Evolutionary conservation across 2,797 vertebrate species (phyloP).

Genomic region (Morus bassanus): DNA sequence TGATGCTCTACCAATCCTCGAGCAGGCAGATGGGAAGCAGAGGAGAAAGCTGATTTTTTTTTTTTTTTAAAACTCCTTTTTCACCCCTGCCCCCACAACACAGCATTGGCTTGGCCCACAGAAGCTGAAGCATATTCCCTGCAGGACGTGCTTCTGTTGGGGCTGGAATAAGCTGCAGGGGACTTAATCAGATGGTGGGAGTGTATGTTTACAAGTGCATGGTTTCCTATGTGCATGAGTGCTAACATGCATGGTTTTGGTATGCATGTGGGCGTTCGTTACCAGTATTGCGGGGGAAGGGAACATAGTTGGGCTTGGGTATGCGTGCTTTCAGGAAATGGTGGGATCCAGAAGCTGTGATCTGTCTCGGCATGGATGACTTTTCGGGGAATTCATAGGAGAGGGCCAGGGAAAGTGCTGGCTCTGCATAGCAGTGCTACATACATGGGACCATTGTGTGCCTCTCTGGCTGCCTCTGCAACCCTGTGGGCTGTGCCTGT

Average conservation of each 20-base stretch:
- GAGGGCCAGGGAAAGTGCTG: background rate
- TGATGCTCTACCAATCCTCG: background rate
- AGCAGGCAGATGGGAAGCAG: background rate
- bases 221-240: conserved; percentile 55
- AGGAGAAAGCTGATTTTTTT: background rate
- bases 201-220: conserved; percentile 48
- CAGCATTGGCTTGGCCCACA: background rate
- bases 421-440: background rate
- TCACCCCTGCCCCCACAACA: background rate
- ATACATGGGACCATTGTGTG: background rate
- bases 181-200: background rate
- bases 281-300: background rate
- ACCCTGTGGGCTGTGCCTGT: background rate
- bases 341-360: background rate
- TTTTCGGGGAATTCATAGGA: background rate
- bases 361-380: background rate
- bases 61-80: background rate
- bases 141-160: background rate
- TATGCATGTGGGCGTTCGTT: conserved; percentile 21
- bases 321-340: background rate
- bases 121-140: background rate
- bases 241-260: conserved; percentile 42
- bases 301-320: background rate
- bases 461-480: background rate
- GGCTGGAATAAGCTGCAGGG: conserved; percentile 3